Evolutionary conservation across 2,113 vertebrate species (phyloP).

Genomic region (Illadopsis cleaveri): DNA sequence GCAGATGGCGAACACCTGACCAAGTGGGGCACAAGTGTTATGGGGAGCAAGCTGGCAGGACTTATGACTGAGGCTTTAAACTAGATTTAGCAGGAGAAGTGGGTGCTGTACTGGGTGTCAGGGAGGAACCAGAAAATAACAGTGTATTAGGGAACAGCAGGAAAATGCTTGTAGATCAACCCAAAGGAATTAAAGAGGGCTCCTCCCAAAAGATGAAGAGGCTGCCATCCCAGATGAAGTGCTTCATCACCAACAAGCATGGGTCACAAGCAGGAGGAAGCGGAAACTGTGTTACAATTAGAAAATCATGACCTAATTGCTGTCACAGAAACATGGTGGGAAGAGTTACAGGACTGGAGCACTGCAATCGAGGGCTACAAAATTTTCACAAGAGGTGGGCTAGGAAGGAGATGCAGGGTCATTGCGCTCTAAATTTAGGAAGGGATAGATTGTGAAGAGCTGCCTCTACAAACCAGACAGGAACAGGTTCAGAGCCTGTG

Average conservation of each 20-base stretch:
- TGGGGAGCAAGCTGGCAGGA: background rate
- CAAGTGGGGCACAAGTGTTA: background rate
- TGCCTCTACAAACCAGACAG: background rate
- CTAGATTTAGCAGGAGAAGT: background rate
- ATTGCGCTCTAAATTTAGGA: accelerated
- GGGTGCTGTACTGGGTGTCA: background rate
- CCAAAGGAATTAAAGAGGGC: background rate
- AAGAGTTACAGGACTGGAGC: background rate
- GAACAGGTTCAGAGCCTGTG: background rate
- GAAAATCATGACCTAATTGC: background rate
- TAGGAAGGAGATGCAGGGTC: background rate
- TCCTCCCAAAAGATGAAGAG: background rate
- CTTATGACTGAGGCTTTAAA: background rate
- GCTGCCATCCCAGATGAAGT: background rate
- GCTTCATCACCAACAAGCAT: background rate
- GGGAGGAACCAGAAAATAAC: background rate
- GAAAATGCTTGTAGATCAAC: background rate
- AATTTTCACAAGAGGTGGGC: background rate
- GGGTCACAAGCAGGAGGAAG: background rate
- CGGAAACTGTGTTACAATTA: background rate
- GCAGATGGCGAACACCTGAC: background rate
- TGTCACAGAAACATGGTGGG: background rate
- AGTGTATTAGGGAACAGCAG: background rate
- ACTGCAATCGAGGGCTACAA: background rate
- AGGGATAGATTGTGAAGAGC: background rate